Conservation (phyloP, 2,113 vertebrate genomes). For the Oenanthe oenanthe region DNA sequence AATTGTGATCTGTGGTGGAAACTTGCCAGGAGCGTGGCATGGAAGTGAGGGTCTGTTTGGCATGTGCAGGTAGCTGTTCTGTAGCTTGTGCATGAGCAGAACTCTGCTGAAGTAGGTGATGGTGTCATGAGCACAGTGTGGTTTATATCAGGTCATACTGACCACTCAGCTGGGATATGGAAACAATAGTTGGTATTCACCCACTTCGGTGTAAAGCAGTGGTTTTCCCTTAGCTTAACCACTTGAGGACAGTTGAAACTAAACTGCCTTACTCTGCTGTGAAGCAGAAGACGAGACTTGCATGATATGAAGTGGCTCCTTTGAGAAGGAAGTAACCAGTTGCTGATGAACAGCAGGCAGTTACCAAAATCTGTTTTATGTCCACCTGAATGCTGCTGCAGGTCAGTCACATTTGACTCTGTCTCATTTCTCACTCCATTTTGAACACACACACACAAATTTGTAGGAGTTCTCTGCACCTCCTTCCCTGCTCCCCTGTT, state of each 20-base stretch:
- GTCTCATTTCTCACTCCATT: background rate
- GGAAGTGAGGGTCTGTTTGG: background rate
- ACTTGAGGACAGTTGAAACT: background rate
- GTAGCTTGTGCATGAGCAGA: background rate
- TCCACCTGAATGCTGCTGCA: background rate
- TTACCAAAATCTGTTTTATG: background rate
- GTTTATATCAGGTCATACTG: background rate
- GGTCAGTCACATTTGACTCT: background rate
- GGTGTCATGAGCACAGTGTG: background rate
- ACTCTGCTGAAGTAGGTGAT: background rate
- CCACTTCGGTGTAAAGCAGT: background rate
- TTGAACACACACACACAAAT: accelerated
- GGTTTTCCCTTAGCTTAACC: background rate
- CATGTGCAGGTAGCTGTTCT: background rate
- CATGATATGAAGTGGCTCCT: background rate
- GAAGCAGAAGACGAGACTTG: background rate
- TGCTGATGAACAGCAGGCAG: background rate
- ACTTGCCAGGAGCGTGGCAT: background rate
- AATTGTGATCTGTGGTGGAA: background rate
- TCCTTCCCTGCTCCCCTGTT: background rate
- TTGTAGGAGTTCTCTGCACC: background rate
- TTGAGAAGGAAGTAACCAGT: background rate
- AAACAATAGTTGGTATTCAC: background rate
- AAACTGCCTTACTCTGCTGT: background rate
- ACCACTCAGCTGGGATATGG: background rate